These are phyloP conservation scores for Campoletis raptor DNA, from an alignment of 2,888 invertebrate genomes.

Conservation along the genomic window DNA sequence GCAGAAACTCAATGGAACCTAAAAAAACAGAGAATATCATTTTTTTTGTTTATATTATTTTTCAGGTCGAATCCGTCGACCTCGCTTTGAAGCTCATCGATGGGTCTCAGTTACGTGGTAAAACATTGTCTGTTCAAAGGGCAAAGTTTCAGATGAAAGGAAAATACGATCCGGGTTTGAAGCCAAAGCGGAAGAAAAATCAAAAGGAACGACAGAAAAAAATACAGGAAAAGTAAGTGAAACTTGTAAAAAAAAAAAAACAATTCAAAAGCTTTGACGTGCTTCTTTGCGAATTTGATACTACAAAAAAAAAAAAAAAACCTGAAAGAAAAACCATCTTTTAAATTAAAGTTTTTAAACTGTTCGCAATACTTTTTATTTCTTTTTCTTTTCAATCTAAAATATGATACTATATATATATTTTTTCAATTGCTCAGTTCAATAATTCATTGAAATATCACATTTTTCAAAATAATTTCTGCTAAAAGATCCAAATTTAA, in stretches of 20 bases:
- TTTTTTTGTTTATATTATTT: not conserved
- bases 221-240: slow-evolving; percentile 93
- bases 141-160: slow-evolving; percentile 98
- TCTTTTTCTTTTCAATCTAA: not conserved
- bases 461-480: not conserved
- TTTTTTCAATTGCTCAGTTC: not conserved
- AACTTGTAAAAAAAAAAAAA: not conserved
- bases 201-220: slow-evolving; percentile 95
- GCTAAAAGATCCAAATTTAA: not conserved
- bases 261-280: slow-evolving; percentile 1
- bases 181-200: slow-evolving; percentile 95
- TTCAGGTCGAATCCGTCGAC: slow-evolving; percentile 95
- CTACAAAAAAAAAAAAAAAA: not conserved
- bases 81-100: slow-evolving; percentile 96
- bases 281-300: not conserved
- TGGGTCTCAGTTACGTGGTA: slow-evolving; percentile 92
- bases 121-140: slow-evolving; percentile 94
- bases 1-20: not conserved
- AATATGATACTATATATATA: not conserved
- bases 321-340: not conserved
- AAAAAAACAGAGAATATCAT: not conserved
- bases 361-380: not conserved
- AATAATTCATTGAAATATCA: not conserved
- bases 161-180: slow-evolving; percentile 95
- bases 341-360: not conserved